These are phyloP conservation scores for Iselma pallidipennis DNA, from an alignment of 2,888 invertebrate species.

Conservation along the genomic window DNA sequence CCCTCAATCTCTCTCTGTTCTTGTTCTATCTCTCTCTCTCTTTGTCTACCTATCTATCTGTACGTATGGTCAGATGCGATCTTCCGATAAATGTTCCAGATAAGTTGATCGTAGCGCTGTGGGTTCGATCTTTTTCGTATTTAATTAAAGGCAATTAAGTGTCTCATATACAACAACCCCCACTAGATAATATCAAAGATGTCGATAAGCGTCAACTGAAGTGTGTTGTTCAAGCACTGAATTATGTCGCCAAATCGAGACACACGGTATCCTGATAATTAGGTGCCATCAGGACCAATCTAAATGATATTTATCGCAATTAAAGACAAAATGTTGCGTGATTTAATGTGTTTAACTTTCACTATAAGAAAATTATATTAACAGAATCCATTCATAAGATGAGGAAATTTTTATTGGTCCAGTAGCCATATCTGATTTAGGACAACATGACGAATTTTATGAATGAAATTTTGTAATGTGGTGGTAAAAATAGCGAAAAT, in stretches of 20 bases:
- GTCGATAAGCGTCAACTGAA: conserved; percentile 46
- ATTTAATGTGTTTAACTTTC: background rate
- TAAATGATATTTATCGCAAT: conserved; percentile 38
- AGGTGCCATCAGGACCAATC: conserved; percentile 43
- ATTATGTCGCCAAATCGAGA: conserved; percentile 47
- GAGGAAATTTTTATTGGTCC: background rate
- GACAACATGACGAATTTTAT: background rate
- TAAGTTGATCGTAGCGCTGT: conserved; percentile 50
- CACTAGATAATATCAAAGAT: conserved; percentile 50
- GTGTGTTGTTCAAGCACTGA: conserved; percentile 43
- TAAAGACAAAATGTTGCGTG: conserved; percentile 36
- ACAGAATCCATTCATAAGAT: background rate
- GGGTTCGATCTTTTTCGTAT: conserved; percentile 55
- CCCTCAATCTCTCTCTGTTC: conserved; percentile 17
- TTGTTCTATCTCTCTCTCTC: background rate
- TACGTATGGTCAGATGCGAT: conserved; percentile 41
- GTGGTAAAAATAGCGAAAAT: background rate
- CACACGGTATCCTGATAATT: conserved; percentile 38
- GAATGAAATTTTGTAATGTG: background rate
- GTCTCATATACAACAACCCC: conserved; percentile 54
- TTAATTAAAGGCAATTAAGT: conserved; percentile 56
- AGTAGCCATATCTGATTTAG: background rate
- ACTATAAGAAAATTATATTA: background rate
- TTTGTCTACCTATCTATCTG: background rate
- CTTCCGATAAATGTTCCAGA: conserved; percentile 49